These are phyloP conservation scores for Athalia rosae DNA, from an alignment of 2,888 invertebrate species.

Conservation along the genomic window DNA sequence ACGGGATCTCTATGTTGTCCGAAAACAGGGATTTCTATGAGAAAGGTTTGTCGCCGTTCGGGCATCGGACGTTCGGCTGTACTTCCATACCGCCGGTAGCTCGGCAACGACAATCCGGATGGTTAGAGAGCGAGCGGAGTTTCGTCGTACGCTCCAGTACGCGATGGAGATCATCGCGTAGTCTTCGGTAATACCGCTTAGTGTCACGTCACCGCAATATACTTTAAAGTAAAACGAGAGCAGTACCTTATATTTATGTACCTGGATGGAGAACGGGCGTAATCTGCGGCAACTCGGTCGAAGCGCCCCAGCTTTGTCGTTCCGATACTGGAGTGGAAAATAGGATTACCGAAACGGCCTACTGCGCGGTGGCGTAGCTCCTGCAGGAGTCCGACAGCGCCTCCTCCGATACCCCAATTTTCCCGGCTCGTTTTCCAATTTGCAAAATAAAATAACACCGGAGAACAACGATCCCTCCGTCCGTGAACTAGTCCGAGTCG, in stretches of 20 bases:
- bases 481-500: too few relatives aligned
- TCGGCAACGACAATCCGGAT: not conserved
- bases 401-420: constrained; percentile 3
- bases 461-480: too few relatives aligned
- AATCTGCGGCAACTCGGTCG: constrained; percentile 26
- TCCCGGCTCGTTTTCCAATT: too few relatives aligned
- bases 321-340: constrained; percentile 44
- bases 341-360: constrained; percentile 18
- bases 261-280: constrained; percentile 17
- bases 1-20: constrained; percentile 16
- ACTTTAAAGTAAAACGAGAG: constrained; percentile 6
- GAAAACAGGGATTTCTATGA: constrained; percentile 31
- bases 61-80: constrained; percentile 18
- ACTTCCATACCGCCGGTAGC: not conserved
- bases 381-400: not conserved
- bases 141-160: constrained; percentile 36
- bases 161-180: constrained; percentile 36
- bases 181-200: constrained; percentile 35
- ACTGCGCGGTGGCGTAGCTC: not conserved
- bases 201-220: constrained; percentile 28
- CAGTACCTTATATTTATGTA: not conserved
- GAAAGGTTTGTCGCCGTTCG: constrained; percentile 31
- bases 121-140: too few relatives aligned
- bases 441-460: too few relatives aligned
- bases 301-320: constrained; percentile 12